A percentile compares a stretch with the other conserved stretches of the same genome.
Conservation (phyloP, 2,113 vertebrate species). For the Turdus rufiventris region DNA sequence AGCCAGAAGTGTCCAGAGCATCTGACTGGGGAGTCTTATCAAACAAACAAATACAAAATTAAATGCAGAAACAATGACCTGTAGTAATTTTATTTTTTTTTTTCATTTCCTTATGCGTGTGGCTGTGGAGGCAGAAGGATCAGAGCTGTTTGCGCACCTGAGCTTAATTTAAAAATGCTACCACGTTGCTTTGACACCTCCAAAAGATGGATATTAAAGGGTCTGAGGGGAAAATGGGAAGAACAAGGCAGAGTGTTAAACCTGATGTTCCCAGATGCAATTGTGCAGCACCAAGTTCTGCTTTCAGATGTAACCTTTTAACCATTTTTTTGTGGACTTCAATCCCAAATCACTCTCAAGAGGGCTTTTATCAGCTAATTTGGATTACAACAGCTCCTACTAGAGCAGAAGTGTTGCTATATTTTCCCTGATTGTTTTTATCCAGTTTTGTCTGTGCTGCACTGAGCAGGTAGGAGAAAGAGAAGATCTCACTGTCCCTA, state of each 20-base stretch:
- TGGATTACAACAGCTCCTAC: not conserved
- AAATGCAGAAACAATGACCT: not conserved
- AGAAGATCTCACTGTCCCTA: not conserved
- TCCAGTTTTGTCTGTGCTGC: not conserved
- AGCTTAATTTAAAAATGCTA: not conserved
- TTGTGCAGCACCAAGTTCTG: not conserved
- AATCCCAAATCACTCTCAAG: not conserved
- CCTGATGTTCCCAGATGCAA: not conserved
- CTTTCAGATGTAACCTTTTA: not conserved
- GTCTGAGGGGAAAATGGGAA: not conserved
- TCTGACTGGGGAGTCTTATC: not conserved
- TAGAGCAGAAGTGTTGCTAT: not conserved
- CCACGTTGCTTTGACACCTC: not conserved
- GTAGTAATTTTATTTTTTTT: not conserved
- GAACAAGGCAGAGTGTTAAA: not conserved
- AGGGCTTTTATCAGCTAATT: not conserved
- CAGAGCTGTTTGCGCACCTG: not conserved
- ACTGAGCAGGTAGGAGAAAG: not conserved
- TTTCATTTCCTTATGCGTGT: fast-evolving
- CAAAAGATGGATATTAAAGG: not conserved
- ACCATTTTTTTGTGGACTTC: not conserved
- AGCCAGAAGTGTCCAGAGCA: not conserved
- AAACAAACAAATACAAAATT: not conserved
- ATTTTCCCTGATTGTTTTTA: not conserved
- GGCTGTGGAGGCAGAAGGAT: not conserved